phyloP scores from a whole-genome alignment of 1,140 invertebrate genomes.

The Cyclargus thomasi region DNA sequence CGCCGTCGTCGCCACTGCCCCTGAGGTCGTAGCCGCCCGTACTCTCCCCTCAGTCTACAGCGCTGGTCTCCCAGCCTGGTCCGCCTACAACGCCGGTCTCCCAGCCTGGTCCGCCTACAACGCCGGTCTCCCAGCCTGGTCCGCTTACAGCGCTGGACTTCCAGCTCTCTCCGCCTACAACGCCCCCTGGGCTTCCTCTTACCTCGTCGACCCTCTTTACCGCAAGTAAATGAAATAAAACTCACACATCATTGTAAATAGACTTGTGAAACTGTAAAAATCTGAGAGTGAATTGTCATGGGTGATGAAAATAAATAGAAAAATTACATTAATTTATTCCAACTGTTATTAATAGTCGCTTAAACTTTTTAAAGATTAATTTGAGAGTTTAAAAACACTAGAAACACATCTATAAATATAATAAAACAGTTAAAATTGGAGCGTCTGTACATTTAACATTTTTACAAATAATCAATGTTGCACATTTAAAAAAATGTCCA shows the following conservation, averaged over 20 bases:
- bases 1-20: not conserved
- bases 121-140: conserved; percentile 6
- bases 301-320: not conserved
- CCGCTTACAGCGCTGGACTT: conserved; percentile 17
- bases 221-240: not conserved
- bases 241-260: not conserved
- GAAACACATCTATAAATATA: too few relatives aligned
- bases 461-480: too few relatives aligned
- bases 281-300: not conserved
- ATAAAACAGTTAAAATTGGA: too few relatives aligned
- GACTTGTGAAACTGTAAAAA: not conserved
- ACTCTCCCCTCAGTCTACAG: not conserved
- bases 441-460: too few relatives aligned
- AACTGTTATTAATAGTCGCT: too few relatives aligned
- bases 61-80: not conserved
- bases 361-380: too few relatives aligned
- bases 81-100: conserved; percentile 14
- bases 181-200: not conserved
- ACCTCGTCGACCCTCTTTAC: conserved; percentile 4
- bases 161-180: conserved; percentile 1
- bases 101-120: not conserved
- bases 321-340: not conserved
- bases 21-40: not conserved
- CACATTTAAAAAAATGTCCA: too few relatives aligned
- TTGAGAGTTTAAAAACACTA: too few relatives aligned